Conservation (phyloP, 2,113 vertebrate species). For the Cnemophilus loriae region DNA sequence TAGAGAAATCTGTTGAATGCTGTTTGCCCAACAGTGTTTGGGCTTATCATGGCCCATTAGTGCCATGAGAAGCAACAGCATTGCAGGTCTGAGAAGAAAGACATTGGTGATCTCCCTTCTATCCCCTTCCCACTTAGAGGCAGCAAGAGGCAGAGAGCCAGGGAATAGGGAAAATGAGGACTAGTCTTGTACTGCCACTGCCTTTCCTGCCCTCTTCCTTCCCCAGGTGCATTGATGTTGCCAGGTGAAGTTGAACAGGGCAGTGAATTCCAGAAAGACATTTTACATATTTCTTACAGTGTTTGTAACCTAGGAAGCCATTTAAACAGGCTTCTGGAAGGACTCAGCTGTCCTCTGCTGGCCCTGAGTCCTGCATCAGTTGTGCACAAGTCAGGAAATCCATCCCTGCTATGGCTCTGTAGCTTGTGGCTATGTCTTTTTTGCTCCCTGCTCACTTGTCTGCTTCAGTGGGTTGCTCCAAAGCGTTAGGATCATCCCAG, state of each 20-base stretch:
- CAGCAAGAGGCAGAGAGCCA: not conserved
- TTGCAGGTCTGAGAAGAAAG: not conserved
- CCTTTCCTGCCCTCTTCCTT: not conserved
- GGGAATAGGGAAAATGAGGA: not conserved
- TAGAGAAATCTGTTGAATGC: not conserved
- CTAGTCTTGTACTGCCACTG: not conserved
- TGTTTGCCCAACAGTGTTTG: not conserved
- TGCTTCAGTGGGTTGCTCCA: slow-evolving; percentile 4
- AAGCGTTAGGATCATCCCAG: not conserved
- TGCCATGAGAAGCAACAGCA: not conserved
- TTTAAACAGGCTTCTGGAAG: not conserved
- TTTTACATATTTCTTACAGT: not conserved
- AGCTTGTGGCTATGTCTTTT: not conserved
- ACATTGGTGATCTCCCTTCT: not conserved
- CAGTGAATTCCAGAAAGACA: not conserved
- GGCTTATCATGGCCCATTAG: not conserved
- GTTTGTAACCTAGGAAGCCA: not conserved
- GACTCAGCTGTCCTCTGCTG: not conserved
- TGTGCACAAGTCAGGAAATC: not conserved
- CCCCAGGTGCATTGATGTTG: not conserved
- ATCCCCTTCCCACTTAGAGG: not conserved
- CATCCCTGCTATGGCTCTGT: not conserved
- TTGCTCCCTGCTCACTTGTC: not conserved
- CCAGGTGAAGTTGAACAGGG: not conserved
- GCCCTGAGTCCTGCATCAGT: not conserved